phyloP scores from a whole-genome alignment of 2,797 vertebrate genomes.

The Microchirus variegatus region DNA sequence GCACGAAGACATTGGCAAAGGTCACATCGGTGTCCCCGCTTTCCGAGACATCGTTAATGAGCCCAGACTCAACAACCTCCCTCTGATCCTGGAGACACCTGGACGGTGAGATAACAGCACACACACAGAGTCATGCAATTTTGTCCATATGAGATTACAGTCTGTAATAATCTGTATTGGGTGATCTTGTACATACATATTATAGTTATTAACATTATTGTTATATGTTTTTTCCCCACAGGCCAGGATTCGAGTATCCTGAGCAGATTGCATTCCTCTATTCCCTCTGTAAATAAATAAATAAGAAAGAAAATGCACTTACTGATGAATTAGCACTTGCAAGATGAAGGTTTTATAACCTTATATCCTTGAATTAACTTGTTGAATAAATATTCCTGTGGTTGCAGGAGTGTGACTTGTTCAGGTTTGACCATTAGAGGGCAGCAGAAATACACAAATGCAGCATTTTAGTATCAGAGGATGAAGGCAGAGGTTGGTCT shows the following conservation, averaged over 20 bases:
- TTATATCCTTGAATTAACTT: neutral
- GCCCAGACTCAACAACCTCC: conserved; percentile 80
- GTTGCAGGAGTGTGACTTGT: neutral
- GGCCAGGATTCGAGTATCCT: conserved; percentile 77
- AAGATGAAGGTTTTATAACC: neutral
- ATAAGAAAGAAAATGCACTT: neutral
- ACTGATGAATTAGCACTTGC: neutral
- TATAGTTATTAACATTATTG: neutral
- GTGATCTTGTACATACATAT: too few relatives aligned
- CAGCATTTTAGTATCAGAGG: neutral
- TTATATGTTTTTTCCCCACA: conserved; percentile 43
- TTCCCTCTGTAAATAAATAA: conserved; percentile 72
- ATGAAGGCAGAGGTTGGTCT: neutral
- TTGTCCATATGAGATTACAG: neutral
- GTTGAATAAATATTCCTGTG: conserved; percentile 33
- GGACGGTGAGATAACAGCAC: conserved; percentile 70
- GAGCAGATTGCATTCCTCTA: conserved; percentile 82
- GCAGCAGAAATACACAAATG: conserved; percentile 48
- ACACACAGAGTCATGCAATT: neutral
- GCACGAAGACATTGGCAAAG: conserved; percentile 84
- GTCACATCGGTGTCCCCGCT: conserved; percentile 81
- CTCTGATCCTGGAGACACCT: conserved; percentile 85
- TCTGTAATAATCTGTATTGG: neutral
- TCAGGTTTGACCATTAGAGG: conserved; percentile 47
- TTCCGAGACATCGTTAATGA: conserved; percentile 84